Evolutionary conservation across 1,140 invertebrate genomes (phyloP), one percentile per base, ranked within the genome.

Genomic region (Copidosoma floridanum): DNA sequence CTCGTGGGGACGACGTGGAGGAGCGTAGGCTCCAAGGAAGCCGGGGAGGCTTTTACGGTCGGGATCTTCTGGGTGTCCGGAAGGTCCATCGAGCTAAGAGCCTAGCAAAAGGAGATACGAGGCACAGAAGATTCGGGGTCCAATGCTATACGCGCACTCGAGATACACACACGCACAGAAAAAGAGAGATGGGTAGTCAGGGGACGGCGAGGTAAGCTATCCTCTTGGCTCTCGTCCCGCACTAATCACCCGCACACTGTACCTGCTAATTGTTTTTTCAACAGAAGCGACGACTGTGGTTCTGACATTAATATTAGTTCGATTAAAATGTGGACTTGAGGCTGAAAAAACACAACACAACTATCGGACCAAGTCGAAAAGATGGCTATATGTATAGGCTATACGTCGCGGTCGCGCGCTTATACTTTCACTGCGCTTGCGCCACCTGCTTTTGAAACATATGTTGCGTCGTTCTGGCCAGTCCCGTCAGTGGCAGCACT

Each of bases 211-310:
- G 6, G 6, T 32, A 6, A 12, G 29, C 6, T 6, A 32, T 12
- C 6, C 6, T 12, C 12, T 32, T 6, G 6, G 29, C 29, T 12
- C 29, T 6, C 12, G 29, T 32, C 29, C 32, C 11, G 27, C 41
- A 23, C 50, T 26, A 43, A 32, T 23, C 26, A 12, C 29, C 12
- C 29, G 29, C 6, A 6, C 29, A 51, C 52, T 27, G 29, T 87
- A 95, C 93, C 93, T 88, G 92, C 90, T 83, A 96, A 85, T 86
- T 96, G 94, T 88, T 95, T 95, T 84, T 91, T 88, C 83, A 96
- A 86, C 84, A 95, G 84, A 82, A 95, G 89, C 81, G 92, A 89
- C 78, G 93, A 95, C 88, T 95, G 93, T 86, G 90, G 88, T 85
- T 93, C 90, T 88, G 92, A 93, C 92, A 93, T 93, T 89, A 89